Evolutionary conservation across 2,888 invertebrate genomes (phyloP).

Genomic region (Zelleria hepariella): DNA sequence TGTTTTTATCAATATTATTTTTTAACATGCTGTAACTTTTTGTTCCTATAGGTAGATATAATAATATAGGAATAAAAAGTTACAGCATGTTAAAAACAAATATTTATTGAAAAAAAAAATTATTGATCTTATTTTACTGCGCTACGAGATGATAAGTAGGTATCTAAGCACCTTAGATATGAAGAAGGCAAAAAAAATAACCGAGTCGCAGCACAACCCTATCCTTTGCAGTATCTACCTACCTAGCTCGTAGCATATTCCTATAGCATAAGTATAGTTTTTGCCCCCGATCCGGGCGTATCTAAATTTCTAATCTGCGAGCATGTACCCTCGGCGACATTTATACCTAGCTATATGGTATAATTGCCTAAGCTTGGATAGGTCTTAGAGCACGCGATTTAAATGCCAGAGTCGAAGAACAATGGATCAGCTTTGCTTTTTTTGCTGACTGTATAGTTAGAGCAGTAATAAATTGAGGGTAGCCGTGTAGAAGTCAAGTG

Average conservation of each 20-base stretch:
- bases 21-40: too few relatives aligned
- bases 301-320: constrained; percentile 21
- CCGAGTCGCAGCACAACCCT: too few relatives aligned
- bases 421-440: background rate
- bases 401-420: background rate
- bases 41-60: too few relatives aligned
- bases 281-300: constrained; percentile 23
- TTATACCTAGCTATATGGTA: background rate
- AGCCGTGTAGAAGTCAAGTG: too few relatives aligned
- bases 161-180: too few relatives aligned
- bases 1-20: too few relatives aligned
- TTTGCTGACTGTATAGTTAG: background rate
- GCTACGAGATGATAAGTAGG: too few relatives aligned
- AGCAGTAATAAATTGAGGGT: background rate
- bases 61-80: too few relatives aligned
- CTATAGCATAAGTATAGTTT: constrained; percentile 25
- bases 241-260: constrained; percentile 7
- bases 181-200: too few relatives aligned
- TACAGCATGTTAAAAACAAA: too few relatives aligned
- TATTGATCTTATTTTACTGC: too few relatives aligned
- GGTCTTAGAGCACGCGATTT: background rate
- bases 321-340: background rate
- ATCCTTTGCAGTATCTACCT: background rate
- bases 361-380: background rate
- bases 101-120: too few relatives aligned